Evolutionary conservation across 2,113 vertebrate genomes (phyloP), one percentile per base, ranked within the genome.

Genomic region (rabbit (Oryctolagus cuniculus)): DNA sequence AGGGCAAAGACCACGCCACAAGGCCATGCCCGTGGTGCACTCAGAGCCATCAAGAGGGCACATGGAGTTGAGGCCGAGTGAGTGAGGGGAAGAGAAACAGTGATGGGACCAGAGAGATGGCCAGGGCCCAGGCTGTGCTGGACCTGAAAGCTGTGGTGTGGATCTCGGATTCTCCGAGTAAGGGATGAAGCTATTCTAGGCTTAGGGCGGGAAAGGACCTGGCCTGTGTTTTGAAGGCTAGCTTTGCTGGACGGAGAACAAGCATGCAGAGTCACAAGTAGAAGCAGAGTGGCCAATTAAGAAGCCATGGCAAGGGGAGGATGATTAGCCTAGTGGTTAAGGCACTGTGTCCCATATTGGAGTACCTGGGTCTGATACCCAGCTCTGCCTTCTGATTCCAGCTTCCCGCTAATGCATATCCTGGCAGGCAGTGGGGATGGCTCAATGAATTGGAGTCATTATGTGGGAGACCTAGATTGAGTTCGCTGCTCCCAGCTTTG

Each of bases 121-220:
- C 5, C 3, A 67, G 17, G 67, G 61, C 27, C 36, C 61, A 63
- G 55, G n/a, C 9, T 5, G 2, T 0, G 1, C 10, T 3, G 73
- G 31, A 64, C 17, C 19, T 29, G 55, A 72, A 22, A 24, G 34
- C 5, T 1, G 24, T 4, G 34, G 19, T 16, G 10, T 0, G 31
- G 70, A 79, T 22, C 29, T 69, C 36, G 63, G 25, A 5, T 75
- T 83, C 51, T 25, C 70, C 36, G 72, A 90, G 17, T 92, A 58
- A 67, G 27, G 16, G 53, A 38, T 22, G 74, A 72, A 92, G 69
- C 15, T 19, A 22, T 15, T 36, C 5, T 31, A 70, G 38, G 6
- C 51, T 6, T 75, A 29, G 70, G 22, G 19, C 61, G 24, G 63
- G 66, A 38, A 49, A 63, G 34, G 53, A 19, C 15, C 38, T 73